These are phyloP conservation scores for Alectoris magna DNA, from an alignment of 2,797 vertebrate genomes.

Conservation along the genomic window DNA sequence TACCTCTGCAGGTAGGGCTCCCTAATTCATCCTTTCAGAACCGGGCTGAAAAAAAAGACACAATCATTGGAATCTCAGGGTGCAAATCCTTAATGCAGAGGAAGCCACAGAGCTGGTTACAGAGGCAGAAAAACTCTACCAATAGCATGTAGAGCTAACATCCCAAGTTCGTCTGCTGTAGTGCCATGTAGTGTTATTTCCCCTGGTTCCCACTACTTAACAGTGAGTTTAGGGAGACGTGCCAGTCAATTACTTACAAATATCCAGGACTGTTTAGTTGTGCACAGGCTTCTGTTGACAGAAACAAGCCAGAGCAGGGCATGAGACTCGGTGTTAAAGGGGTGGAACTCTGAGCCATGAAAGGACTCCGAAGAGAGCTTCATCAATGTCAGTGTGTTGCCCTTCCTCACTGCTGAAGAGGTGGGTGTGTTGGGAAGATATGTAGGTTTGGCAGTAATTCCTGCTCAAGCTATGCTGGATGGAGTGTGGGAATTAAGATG, in stretches of 20 bases:
- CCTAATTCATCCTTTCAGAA: not conserved
- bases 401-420: not conserved
- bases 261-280: not conserved
- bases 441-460: not conserved
- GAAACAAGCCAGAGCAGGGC: not conserved
- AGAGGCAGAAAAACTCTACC: not conserved
- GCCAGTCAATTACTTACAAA: not conserved
- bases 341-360: not conserved
- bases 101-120: not conserved
- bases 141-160: not conserved
- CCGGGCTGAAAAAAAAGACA: not conserved
- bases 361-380: not conserved
- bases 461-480: not conserved
- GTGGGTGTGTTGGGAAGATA: not conserved
- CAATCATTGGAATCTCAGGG: not conserved
- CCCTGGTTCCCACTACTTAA: not conserved
- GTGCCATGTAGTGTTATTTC: not conserved
- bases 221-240: not conserved
- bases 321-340: not conserved
- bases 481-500: not conserved
- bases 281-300: not conserved
- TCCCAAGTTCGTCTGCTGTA: not conserved
- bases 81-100: not conserved
- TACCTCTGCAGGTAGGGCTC: not conserved
- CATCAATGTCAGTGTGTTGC: not conserved